Evolutionary conservation across 2,888 invertebrate species (phyloP), one percentile per base, ranked within the genome.

Genomic region (Ectemnius continuus): DNA sequence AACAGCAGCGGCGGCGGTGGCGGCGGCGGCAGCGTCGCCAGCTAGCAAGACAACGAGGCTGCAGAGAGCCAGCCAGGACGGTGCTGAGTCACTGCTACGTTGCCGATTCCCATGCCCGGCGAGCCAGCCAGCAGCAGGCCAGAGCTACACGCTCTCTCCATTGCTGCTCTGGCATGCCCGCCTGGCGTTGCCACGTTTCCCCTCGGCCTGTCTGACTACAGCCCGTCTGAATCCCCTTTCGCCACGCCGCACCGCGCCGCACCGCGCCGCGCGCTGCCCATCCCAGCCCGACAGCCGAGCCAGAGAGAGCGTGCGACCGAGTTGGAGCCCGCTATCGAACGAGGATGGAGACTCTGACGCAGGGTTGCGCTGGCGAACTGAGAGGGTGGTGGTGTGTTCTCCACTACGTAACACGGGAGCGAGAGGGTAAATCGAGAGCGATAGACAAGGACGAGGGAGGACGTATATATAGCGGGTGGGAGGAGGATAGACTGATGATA

Each of bases 51-150:
- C 82, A 79, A 78, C 79, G 74, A 73, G 78, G 82, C 78, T 79
- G 83, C 82, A 76, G 82, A 78, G 78, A 78, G 78, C 82, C 82
- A 78, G 78, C 82, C 82, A 76, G 76, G 75, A 56, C 74, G 79
- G 63, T 85, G 87, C 87, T 87, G 85, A 87, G 85, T 87, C 88
- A 87, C 84, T 85, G 88, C 88, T 83, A 79, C 84, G 88, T 88
- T 89, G 89, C 87, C 88, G 84, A 75, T 79, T 68, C 69, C 60
- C 63, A 64, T 70, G 36, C 36, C 8, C 36, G 11, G 8, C 36
- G 36, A 36, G 36, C 8, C 36, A 36, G 36, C 36, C 4, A 36
- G 36, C 36, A 36, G 36, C 36, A 36, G 8, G 36, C 8, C 36
- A 8, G 36, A 36, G 36, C 36, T 6, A 11, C 5, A 11, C 68